These are phyloP conservation scores for Mobula hypostoma DNA, from an alignment of 2,113 vertebrate species.

Conservation along the genomic window DNA sequence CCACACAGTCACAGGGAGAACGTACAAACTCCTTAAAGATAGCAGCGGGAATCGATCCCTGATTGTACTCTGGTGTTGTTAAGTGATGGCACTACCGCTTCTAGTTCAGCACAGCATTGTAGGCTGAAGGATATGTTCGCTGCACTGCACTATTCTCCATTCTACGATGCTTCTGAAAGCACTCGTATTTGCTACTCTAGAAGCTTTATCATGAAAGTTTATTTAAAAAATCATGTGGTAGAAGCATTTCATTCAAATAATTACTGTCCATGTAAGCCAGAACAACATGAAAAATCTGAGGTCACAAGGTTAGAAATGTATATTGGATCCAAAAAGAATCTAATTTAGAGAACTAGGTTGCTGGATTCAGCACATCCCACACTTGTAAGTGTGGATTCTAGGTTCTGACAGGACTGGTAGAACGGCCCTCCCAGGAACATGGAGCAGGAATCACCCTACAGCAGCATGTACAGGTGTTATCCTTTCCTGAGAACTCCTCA, in stretches of 20 bases:
- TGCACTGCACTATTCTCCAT: no score
- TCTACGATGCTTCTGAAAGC: not conserved
- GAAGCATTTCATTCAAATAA: not conserved
- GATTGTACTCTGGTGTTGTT: no score
- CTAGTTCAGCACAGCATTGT: no score
- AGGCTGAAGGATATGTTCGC: no score
- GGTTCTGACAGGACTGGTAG: no score
- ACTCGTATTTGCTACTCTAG: not conserved
- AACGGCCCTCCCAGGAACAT: not conserved
- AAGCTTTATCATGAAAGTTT: not conserved
- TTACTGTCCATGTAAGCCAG: not conserved
- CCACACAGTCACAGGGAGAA: no score
- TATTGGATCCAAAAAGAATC: not conserved
- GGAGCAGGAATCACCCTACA: not conserved
- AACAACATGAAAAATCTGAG: not conserved
- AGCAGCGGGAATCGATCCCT: no score
- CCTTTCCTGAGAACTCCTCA: not conserved
- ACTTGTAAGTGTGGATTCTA: not conserved
- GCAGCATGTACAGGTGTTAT: not conserved
- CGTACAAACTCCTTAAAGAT: no score
- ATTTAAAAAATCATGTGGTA: not conserved
- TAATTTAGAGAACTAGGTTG: not conserved
- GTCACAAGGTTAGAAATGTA: not conserved
- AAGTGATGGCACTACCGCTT: no score
- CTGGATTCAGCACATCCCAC: not conserved